Percentiles rank a stretch among this genome's conserved stretches.
These are phyloP conservation scores for Ametastegia equiseti DNA, from an alignment of 2,888 invertebrate species.

Conservation along the genomic window DNA sequence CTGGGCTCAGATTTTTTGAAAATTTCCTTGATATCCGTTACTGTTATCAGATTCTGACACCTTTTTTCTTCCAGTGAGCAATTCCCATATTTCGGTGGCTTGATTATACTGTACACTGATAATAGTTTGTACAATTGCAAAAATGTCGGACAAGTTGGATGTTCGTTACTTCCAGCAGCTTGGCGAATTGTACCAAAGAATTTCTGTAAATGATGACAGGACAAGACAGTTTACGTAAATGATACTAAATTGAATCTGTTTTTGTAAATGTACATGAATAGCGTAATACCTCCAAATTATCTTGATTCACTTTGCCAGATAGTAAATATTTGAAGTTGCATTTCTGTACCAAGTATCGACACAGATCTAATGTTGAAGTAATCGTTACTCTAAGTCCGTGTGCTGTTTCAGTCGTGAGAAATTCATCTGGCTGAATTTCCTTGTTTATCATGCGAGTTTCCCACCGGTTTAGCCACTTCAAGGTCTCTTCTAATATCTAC, in stretches of 20 bases:
- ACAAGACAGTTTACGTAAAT: not conserved
- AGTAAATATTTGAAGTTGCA: constrained; percentile 51
- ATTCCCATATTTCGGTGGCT: constrained; percentile 41
- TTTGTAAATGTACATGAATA: not conserved
- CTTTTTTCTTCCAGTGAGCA: constrained; percentile 34
- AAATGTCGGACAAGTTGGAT: not conserved
- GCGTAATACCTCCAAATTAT: constrained; percentile 54
- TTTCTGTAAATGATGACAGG: not conserved
- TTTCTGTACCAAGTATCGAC: constrained; percentile 50
- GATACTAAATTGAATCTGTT: too few species aligned
- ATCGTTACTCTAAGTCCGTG: not conserved
- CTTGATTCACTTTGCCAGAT: constrained; percentile 54
- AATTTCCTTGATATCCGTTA: constrained; percentile 38
- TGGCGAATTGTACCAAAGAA: too few species aligned
- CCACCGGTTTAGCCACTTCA: constrained; percentile 46
- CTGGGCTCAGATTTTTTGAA: not conserved
- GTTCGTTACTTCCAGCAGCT: constrained; percentile 4
- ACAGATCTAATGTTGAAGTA: constrained; percentile 49
- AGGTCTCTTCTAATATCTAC: constrained; percentile 21
- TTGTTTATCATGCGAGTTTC: constrained; percentile 27
- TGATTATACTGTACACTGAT: constrained; percentile 48
- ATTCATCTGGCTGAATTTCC: constrained; percentile 24
- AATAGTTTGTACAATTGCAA: constrained; percentile 13
- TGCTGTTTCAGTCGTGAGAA: not conserved
- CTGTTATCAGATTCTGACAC: constrained; percentile 24